phyloP scores from a whole-genome alignment of 2,797 vertebrate genomes.

The Hafferia zeledoni region DNA sequence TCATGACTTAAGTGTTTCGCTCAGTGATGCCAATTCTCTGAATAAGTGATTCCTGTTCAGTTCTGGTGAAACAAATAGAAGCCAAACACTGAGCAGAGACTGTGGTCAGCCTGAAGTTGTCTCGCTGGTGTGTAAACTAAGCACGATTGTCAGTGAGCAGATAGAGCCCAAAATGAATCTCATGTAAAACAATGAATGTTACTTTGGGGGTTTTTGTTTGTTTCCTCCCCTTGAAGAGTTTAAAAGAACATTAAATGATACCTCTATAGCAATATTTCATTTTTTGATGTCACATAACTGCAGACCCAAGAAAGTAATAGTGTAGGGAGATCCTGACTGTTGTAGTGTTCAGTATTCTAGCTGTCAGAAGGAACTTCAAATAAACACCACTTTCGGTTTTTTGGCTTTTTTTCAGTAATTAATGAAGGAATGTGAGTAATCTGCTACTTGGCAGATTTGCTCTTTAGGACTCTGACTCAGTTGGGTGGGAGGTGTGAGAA shows the following conservation, averaged over 20 bases:
- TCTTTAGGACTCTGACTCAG: constrained; percentile 18
- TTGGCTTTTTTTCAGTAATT: constrained; percentile 26
- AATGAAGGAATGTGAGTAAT: constrained; percentile 39
- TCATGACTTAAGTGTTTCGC: not conserved
- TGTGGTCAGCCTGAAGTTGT: not conserved
- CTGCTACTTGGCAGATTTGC: not conserved
- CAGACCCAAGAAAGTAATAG: not conserved
- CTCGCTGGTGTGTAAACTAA: not conserved
- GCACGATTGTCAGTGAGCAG: not conserved
- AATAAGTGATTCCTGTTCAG: not conserved
- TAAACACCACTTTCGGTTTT: not conserved
- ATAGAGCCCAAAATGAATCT: not conserved
- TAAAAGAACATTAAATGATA: not conserved
- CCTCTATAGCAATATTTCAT: not conserved
- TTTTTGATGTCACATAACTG: not conserved
- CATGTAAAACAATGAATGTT: not conserved
- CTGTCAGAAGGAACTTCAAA: not conserved
- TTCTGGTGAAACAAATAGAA: not conserved
- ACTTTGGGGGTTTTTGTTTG: rapidly evolving
- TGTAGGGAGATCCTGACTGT: not conserved
- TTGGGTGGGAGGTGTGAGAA: constrained; percentile 59
- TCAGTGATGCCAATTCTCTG: rapidly evolving
- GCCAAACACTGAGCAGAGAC: not conserved
- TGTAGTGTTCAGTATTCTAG: not conserved
- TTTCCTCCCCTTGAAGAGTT: not conserved